Percentiles rank a stretch among this genome's conserved stretches.
Evolutionary conservation across 2,888 invertebrate species (phyloP).

Genomic region (Noctua comes): DNA sequence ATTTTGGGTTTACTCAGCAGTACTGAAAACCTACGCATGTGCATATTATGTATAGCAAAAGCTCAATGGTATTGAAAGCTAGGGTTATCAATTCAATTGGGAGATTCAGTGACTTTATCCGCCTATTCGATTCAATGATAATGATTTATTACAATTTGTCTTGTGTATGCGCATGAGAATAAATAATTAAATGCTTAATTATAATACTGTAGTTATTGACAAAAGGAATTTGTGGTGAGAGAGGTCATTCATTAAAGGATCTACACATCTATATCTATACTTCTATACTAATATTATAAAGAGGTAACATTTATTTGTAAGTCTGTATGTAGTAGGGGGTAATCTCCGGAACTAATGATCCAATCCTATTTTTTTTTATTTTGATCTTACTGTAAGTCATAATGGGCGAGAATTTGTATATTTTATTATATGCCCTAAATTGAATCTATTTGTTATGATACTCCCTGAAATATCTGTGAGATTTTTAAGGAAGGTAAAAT

Average conservation of each 20-base stretch:
- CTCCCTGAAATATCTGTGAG: background rate
- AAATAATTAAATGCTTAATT: background rate
- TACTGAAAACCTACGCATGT: background rate
- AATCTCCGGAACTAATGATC: too few species aligned
- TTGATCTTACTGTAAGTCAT: background rate
- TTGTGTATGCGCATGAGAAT: background rate
- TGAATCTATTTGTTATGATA: background rate
- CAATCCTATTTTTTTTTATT: too few species aligned
- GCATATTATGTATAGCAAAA: background rate
- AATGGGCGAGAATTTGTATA: background rate
- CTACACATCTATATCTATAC: too few species aligned
- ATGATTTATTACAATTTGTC: background rate
- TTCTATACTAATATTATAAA: too few species aligned
- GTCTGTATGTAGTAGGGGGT: too few species aligned
- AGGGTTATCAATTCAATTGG: background rate
- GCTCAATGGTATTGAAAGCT: background rate
- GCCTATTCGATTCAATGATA: background rate
- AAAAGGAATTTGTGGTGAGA: background rate
- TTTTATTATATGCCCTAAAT: background rate
- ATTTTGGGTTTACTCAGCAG: background rate
- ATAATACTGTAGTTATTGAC: background rate
- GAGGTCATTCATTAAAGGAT: rapidly evolving
- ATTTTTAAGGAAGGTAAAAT: background rate
- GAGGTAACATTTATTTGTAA: too few species aligned
- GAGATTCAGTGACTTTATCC: background rate